phyloP scores from a whole-genome alignment of 2,888 invertebrate species.

The Trissolcus japonicus region DNA sequence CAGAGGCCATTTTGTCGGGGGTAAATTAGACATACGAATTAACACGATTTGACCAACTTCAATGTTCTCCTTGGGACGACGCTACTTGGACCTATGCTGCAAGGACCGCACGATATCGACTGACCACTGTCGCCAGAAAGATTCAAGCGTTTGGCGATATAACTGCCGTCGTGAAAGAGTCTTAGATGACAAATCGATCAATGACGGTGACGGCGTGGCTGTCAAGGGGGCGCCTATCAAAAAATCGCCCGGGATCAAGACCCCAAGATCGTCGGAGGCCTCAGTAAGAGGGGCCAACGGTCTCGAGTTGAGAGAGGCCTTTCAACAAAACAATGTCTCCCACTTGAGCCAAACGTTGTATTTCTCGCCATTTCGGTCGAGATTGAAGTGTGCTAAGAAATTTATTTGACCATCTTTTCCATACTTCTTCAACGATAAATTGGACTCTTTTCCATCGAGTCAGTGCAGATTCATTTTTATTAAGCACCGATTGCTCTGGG shows the following conservation, averaged over 20 bases:
- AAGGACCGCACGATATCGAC: neutral
- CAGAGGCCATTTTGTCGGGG: slow-evolving; percentile 9
- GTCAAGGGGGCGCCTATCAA: neutral
- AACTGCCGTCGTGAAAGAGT: neutral
- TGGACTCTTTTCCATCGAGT: neutral
- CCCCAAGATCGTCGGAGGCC: neutral
- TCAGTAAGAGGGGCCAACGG: neutral
- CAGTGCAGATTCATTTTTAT: neutral
- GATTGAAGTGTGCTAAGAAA: neutral
- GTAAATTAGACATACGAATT: neutral
- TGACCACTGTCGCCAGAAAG: neutral
- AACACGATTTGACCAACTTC: neutral
- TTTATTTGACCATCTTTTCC: neutral
- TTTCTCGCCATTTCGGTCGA: neutral
- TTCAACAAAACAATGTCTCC: neutral
- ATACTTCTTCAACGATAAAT: neutral
- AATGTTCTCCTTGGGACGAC: neutral
- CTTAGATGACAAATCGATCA: neutral
- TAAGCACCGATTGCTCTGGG: neutral
- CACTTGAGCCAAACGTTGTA: neutral
- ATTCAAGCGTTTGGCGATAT: neutral
- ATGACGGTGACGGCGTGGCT: neutral
- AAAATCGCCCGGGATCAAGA: neutral
- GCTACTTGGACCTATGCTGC: neutral
- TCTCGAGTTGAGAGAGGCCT: neutral